Evolutionary conservation across 2,888 invertebrate species (phyloP), one percentile per base, ranked within the genome.

Genomic region (Beris morrisii): DNA sequence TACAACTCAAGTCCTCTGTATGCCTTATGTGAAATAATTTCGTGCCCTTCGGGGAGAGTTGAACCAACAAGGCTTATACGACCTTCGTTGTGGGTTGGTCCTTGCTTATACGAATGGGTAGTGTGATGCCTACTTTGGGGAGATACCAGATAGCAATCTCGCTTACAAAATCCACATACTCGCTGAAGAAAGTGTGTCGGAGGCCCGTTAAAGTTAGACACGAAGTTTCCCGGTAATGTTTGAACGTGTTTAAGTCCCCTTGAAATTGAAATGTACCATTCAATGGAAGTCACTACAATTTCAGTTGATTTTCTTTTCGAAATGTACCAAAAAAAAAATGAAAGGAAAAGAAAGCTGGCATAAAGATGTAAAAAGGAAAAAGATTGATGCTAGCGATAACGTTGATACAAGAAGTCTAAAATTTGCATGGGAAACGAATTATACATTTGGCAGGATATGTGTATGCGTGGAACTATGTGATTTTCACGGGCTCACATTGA

Each of bases 211-310:
- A 54, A 54, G 12, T 54, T 54, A 32, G 9, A 54, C 31, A n/a
- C 57, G 28, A 44, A 57, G 43, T 15, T 44, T 30, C 28, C 13
- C 15, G 43, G 44, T n/a, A 44, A 57, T 57, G 22, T 43, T 11
- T 22, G 28, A 57, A 57, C 57, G 28, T 6, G 43, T 43, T 22
- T 44, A 22, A 44, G 44, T 45, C 44, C 45, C 57, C 57, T 44
- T 44, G 57, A 57, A 57, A 57, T 57, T 57, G 57, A 57, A 57
- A 57, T 57, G 45, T 44, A 57, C n/a, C 54, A 32, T 54, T 22
- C 31, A 32, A 15, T 54, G 32, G 31, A 54, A 54, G 54, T 54
- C 54, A 54, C 54, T 57, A 44, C 44, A 57, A 57, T 57, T 57
- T 57, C 44, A 57, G 22, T 45, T 57, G 43, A 15, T 44, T 57